Percentiles rank a stretch among this genome's conserved stretches.
Evolutionary conservation across 2,888 invertebrate genomes (phyloP).

Genomic region (Drosophila bunnanda): DNA sequence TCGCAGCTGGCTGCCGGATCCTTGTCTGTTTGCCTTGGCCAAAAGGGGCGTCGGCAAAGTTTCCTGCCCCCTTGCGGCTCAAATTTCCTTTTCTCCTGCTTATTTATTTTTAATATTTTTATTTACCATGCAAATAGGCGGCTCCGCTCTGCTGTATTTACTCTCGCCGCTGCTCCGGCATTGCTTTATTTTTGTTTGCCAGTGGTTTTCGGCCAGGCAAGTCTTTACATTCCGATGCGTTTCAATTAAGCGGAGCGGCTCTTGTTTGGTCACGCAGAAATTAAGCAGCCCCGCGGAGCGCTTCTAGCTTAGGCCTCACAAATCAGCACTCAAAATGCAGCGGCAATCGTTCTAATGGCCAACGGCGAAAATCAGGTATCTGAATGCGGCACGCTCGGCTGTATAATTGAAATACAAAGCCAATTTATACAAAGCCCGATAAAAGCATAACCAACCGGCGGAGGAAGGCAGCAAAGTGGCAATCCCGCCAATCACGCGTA

Average conservation of each 20-base stretch:
- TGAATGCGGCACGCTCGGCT: conserved; percentile 34
- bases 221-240: conserved; percentile 66
- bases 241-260: conserved; percentile 60
- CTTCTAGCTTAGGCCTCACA: conserved; percentile 17
- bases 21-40: conserved; percentile 29
- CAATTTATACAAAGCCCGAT: conserved; percentile 71
- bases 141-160: conserved; percentile 23
- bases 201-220: conserved; percentile 51
- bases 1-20: conserved; percentile 48
- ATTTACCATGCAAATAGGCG: conserved; percentile 63
- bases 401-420: conserved; percentile 78
- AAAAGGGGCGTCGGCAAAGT: conserved; percentile 5
- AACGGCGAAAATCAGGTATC: conserved; percentile 17
- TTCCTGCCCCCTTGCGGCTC: conserved; percentile 11
- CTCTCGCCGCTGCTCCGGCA: conserved; percentile 29
- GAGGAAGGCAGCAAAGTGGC: conserved; percentile 78
- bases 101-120: conserved; percentile 73
- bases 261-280: conserved; percentile 45
- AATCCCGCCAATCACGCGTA: conserved; percentile 82
- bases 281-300: conserved; percentile 21
- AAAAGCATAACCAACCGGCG: conserved; percentile 49
- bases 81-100: conserved; percentile 49
- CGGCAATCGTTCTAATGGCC: not conserved
- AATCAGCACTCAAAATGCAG: conserved; percentile 31
- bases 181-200: conserved; percentile 58